phyloP scores from a whole-genome alignment of 2,888 invertebrate species.

The Caradrina kadenii region DNA sequence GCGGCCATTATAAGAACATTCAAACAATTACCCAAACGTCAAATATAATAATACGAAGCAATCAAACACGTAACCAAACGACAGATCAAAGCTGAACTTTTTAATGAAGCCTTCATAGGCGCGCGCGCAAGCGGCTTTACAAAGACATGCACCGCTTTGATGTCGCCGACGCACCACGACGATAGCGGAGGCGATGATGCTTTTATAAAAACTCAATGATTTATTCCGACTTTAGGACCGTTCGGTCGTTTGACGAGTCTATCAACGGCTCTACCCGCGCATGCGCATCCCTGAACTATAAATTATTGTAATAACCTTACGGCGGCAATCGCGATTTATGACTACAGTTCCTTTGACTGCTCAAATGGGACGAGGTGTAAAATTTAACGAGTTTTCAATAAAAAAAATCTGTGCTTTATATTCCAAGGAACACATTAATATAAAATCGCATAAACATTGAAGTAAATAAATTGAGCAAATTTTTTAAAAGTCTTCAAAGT shows the following conservation, averaged over 20 bases:
- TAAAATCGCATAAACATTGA: neutral
- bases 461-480: too few relatives aligned
- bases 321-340: slow-evolving; percentile 60
- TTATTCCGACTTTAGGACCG: slow-evolving; percentile 76
- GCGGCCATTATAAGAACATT: slow-evolving; percentile 66
- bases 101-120: slow-evolving; percentile 85
- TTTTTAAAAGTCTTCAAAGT: too few relatives aligned
- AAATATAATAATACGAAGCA: slow-evolving; percentile 70
- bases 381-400: slow-evolving; percentile 61
- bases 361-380: slow-evolving; percentile 60
- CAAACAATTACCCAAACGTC: slow-evolving; percentile 74
- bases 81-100: slow-evolving; percentile 77
- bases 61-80: slow-evolving; percentile 76
- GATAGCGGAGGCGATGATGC: slow-evolving; percentile 87
- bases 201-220: slow-evolving; percentile 89
- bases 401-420: slow-evolving; percentile 27
- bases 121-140: slow-evolving; percentile 77
- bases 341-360: slow-evolving; percentile 32
- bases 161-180: slow-evolving; percentile 76
- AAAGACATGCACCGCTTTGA: slow-evolving; percentile 78
- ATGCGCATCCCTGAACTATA: slow-evolving; percentile 65
- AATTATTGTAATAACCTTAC: slow-evolving; percentile 67
- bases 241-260: slow-evolving; percentile 69
- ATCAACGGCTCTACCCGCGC: slow-evolving; percentile 59
- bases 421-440: slow-evolving; percentile 5